Base-by-base conservation (phyloP, 2,888 invertebrate genomes). In the Apamea anceps region DNA sequence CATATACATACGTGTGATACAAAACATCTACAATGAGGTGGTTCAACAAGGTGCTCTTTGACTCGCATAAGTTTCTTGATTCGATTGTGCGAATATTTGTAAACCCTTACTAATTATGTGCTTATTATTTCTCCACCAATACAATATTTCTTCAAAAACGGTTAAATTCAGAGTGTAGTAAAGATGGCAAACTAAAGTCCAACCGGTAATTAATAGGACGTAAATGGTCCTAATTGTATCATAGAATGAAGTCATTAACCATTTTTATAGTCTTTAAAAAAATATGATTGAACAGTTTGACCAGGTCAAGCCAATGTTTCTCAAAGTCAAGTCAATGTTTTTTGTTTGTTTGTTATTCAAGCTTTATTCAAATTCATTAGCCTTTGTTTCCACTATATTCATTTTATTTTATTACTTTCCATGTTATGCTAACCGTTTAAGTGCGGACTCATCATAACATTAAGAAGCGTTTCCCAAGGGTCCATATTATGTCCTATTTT, bases 21-120 rank as follows among this genome's bases (percentile, higher is more conserved):
- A 78, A 75, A 42, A 76, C 42, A 78, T 75, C 85, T 88, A 77
- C 75, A 72, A 77, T 79, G 79, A 42, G 71, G 79, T 84, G 79
- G 54, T 74, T n/a, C 67, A 79, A 76, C 80, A 37, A 80, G 37
- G 54, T 48, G 5, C 25, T 71, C 15, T 66, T 67, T 77, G 78
- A 81, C 78, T 77, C 66, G 28, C 57, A 65, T 67, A 80, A 12
- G 65, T 66, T 25, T 37, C 4, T 75, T n/a, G 18, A 60, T 65
- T 72, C 28, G 25, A 65, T 37, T 72, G 13, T 57, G 28, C 8
- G 21, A 37, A 37, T 37, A 65, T 72, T 57, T 57, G 15, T n/a
- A 45, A 45, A 32, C 60, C n/a, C 42, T 80, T 62, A 54, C 48
- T n/a, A 15, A 28, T 32, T 1, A 7, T 42, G 10, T 28, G 15